Evolutionary conservation across 2,797 vertebrate species (phyloP), one percentile per base, ranked within the genome.

Genomic region (Enteromius viviparus): DNA sequence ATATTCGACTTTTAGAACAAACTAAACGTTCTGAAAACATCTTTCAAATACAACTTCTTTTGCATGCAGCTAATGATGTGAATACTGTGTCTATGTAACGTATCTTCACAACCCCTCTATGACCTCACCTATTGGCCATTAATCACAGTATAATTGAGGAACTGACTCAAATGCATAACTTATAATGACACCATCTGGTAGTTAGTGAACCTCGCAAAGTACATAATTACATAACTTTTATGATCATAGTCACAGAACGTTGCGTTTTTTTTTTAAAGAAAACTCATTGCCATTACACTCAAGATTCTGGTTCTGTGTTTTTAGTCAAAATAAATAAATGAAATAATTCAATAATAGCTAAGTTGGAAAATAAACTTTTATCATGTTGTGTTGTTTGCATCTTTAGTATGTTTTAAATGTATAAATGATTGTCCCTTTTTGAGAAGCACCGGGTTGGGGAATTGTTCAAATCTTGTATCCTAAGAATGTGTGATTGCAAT

Each of bases 141-240:
- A 70, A 26, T 70, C 49, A 80, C 32, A 80, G 15, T 70, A 58
- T 32, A 60, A 55, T n/a, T 21, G 26, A 45, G 29, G 34, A 42
- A 26, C n/a, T 60, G 6, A 71, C 5, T 71, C 6, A 60, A 29
- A 71, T 26, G 47, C 10, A 37, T 21, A 40, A 32, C 15, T 26
- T 45, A 40, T 53, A 70, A 45, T 72, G 26, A 71, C 68, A 14
- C 9, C 10, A 64, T 66, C n/a, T 42, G 11, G 9, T 58, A 58
- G 19, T 58, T 34, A 80, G 66, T 45, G 19, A 58, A 32, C n/a
- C 65, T 40, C 19, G 32, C 17, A 47, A n/a, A 34, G 15, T 68
- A 80, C 51, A 45, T 4, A 21, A 1, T 23, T 55, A 0, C 19
- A 55, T 74, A 23, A 5, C 32, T 15, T 75, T 23, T n/a, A n/a